phyloP scores from a whole-genome alignment of 2,113 vertebrate species.

The Mionectes macconnelli region DNA sequence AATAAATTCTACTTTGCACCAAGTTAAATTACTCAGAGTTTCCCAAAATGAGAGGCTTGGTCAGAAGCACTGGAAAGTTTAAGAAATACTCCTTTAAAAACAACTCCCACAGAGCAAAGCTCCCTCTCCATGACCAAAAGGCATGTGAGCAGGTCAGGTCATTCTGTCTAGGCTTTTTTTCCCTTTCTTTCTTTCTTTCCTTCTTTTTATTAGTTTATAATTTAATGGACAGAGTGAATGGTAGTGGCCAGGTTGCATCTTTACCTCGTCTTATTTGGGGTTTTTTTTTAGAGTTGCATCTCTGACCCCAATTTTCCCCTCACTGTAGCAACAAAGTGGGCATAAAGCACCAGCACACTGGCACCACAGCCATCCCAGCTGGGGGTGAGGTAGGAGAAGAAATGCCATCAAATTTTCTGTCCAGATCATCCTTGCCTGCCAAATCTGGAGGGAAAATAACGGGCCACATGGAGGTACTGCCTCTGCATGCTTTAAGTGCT shows the following conservation, averaged over 20 bases:
- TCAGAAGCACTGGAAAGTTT: slow-evolving; percentile 52
- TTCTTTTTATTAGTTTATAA: not conserved
- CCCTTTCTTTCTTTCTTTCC: not conserved
- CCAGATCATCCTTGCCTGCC: not conserved
- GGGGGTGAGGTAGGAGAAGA: not conserved
- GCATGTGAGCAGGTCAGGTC: not conserved
- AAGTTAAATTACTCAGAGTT: slow-evolving; percentile 66
- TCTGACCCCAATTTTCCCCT: not conserved
- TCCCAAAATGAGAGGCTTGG: slow-evolving; percentile 46
- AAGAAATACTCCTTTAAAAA: slow-evolving; percentile 32
- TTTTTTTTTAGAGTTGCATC: not conserved
- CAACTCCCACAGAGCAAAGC: not conserved
- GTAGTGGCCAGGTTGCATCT: not conserved
- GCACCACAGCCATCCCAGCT: not conserved
- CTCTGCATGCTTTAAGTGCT: not conserved
- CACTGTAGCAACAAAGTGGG: not conserved
- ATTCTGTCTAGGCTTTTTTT: not conserved
- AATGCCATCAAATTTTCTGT: not conserved
- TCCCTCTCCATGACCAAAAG: not conserved
- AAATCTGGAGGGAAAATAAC: not conserved
- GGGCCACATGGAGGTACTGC: not conserved
- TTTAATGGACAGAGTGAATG: not conserved
- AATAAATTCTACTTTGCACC: slow-evolving; percentile 52
- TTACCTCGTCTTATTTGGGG: not conserved
- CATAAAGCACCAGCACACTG: not conserved